Conservation (phyloP, 2,113 vertebrate species). For the Herpetotheres cachinnans region DNA sequence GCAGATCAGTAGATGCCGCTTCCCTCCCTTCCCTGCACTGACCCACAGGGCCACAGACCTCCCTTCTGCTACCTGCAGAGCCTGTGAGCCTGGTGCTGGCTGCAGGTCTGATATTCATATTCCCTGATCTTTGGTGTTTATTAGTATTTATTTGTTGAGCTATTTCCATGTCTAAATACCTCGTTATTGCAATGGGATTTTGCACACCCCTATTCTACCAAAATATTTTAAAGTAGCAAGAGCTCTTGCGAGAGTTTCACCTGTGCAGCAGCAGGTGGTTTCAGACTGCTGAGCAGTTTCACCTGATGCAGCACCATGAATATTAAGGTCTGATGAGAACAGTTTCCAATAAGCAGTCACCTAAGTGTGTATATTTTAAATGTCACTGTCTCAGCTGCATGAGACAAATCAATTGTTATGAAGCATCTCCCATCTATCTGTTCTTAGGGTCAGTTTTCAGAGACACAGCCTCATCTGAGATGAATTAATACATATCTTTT, state of each 20-base stretch:
- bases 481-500: neutral
- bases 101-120: neutral
- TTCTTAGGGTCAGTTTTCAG: neutral
- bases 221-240: conserved; percentile 24
- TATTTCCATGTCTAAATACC: neutral
- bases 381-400: conserved; percentile 14
- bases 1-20: rapidly evolving
- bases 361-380: conserved; percentile 59
- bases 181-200: neutral
- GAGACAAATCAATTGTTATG: conserved; percentile 15
- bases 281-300: neutral
- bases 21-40: neutral
- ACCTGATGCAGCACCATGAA: conserved; percentile 32
- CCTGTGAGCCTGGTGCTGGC: neutral
- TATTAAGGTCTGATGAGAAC: conserved; percentile 39
- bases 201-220: conserved; percentile 32
- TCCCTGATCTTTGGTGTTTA: neutral
- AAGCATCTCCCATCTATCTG: neutral
- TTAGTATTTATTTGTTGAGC: neutral
- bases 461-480: neutral
- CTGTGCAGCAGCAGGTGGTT: conserved; percentile 20
- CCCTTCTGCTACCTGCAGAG: neutral
- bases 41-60: neutral
- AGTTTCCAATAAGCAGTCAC: conserved; percentile 18
- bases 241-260: conserved; percentile 1